Evolutionary conservation across 2,888 invertebrate genomes (phyloP), one percentile per base, ranked within the genome.

Genomic region (Amphipyra berbera): DNA sequence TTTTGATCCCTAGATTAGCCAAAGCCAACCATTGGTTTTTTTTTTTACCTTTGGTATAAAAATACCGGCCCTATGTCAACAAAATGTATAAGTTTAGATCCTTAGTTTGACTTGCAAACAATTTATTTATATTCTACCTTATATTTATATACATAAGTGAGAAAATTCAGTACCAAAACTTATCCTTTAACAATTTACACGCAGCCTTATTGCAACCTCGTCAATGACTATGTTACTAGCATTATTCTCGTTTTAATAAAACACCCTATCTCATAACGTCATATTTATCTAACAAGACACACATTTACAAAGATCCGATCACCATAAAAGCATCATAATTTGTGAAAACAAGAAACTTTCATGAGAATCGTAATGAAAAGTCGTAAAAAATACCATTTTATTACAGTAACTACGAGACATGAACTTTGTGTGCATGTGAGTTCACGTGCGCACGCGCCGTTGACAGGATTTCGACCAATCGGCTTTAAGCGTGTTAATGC

Each of bases 161-260:
- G 13, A 42, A 49, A 61, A 56, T 46, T 61, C 68, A 55, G 44
- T 69, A 55, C 42, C 13, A n/a, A 44, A 42, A 30, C n/a, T 0
- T 33, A 35, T 30, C 13, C 47, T 38, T 27, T 1, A 15, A 45
- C n/a, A 30, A 53, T 42, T 38, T 40, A 67, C 69, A 61, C 49
- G 50, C 78, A 78, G 76, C 76, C 68, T 75, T 71, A 52, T 61
- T 52, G 46, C 62, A 61, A 61, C 56, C 59, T 64, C 58, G 38
- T 68, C 58, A 75, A 71, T 52, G 44, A 59, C 57, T 75, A 50
- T 13, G 12, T 44, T 27, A 42, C 50, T 57, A 54, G 49, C 40
- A 52, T n/a, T 35, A 61, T 49, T 46, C 21, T 13, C 3, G 9
- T 55, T 42, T 45, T 44, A 44, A 61, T n/a, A 53, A 30, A 15